A percentile compares a stretch with the other conserved stretches of the same genome.
Conservation (phyloP, 2,797 vertebrate species). For the Enteromius trimaculatus region DNA sequence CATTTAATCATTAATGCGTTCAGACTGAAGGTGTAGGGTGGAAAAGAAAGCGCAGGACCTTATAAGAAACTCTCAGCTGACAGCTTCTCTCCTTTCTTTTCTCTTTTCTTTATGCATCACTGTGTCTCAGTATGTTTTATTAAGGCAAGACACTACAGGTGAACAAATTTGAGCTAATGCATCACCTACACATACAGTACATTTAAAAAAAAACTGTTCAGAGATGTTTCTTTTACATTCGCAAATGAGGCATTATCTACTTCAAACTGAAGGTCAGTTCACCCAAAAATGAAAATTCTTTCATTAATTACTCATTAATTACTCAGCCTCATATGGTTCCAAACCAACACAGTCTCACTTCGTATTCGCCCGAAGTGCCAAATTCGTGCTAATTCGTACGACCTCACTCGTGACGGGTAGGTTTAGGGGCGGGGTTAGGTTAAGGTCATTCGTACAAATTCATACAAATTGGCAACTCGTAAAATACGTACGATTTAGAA, state of each 20-base stretch:
- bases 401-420: too few species aligned
- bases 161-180: neutral
- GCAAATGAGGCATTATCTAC: neutral
- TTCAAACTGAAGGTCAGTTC: neutral
- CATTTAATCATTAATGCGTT: neutral
- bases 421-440: too few species aligned
- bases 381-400: too few species aligned
- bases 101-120: neutral
- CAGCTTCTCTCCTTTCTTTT: neutral
- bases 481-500: too few species aligned
- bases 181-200: neutral
- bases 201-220: neutral
- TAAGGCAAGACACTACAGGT: neutral
- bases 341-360: too few species aligned
- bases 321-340: too few species aligned
- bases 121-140: neutral
- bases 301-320: too few species aligned
- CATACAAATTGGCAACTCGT: too few species aligned
- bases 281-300: too few species aligned
- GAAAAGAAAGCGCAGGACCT: neutral
- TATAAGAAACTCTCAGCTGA: neutral
- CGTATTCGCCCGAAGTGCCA: too few species aligned
- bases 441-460: too few species aligned
- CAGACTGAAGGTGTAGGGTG: neutral
- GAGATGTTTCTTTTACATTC: neutral